These are phyloP conservation scores for Cheilosia soror DNA, from an alignment of 2,888 invertebrate genomes.

Conservation along the genomic window DNA sequence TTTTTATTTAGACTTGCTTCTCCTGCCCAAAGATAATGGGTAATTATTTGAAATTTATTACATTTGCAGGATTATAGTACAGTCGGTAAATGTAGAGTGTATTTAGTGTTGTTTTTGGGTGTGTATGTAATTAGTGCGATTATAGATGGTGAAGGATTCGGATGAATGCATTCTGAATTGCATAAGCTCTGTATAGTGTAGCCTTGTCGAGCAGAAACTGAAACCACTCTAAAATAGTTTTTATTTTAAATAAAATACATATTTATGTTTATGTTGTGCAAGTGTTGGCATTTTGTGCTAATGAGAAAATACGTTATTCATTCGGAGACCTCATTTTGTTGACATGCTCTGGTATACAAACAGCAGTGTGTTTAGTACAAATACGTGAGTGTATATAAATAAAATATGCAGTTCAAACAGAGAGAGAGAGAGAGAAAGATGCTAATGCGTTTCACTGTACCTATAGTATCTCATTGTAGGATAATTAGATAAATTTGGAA, in stretches of 20 bases:
- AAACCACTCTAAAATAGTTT: conserved; percentile 44
- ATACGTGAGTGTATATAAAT: conserved; percentile 32
- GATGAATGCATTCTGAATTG: conserved; percentile 66
- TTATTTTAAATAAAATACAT: conserved; percentile 52
- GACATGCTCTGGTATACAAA: conserved; percentile 9
- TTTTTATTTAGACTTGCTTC: conserved; percentile 69
- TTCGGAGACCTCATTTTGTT: conserved; percentile 63
- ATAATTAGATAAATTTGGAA: too few relatives aligned
- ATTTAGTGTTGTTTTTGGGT: conserved; percentile 16
- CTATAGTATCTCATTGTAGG: too few relatives aligned
- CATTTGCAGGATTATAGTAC: conserved; percentile 78
- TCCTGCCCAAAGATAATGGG: conserved; percentile 79
- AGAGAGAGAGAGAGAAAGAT: not conserved
- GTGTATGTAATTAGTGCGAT: conserved; percentile 58
- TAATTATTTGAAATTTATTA: conserved; percentile 83
- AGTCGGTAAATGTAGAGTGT: conserved; percentile 23
- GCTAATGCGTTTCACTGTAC: not conserved
- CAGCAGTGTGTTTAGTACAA: not conserved
- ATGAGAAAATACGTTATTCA: conserved; percentile 73
- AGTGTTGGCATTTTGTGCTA: conserved; percentile 68
- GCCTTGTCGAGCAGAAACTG: conserved; percentile 40
- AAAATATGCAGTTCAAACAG: conserved; percentile 62
- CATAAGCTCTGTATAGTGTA: conserved; percentile 40
- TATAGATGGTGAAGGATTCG: conserved; percentile 70
- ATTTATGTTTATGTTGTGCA: conserved; percentile 62